Evolutionary conservation across 1,140 invertebrate genomes (phyloP).

Genomic region (Leptinotarsa texana): DNA sequence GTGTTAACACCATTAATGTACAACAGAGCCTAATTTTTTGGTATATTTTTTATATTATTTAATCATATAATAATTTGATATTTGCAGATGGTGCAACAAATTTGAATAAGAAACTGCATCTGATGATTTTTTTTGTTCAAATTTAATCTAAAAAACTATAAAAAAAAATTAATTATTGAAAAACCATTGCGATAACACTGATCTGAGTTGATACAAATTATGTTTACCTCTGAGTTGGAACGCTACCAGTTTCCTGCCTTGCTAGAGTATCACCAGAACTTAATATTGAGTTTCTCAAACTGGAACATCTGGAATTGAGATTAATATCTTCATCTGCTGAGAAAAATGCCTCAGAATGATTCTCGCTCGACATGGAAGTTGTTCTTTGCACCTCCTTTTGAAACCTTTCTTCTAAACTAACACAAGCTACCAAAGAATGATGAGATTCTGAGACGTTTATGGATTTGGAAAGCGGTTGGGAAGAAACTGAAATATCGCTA

Average conservation of each 20-base stretch:
- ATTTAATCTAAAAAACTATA: neutral
- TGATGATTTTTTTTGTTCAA: too few species aligned
- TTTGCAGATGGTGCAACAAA: too few species aligned
- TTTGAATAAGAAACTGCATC: too few species aligned
- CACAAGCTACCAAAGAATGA: conserved; percentile 58
- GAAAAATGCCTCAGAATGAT: conserved; percentile 88
- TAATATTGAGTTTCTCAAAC: conserved; percentile 67
- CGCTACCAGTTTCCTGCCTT: conserved; percentile 55
- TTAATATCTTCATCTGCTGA: conserved; percentile 84
- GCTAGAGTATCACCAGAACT: conserved; percentile 57
- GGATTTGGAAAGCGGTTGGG: conserved; percentile 31
- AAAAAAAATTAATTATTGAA: conserved; percentile 10
- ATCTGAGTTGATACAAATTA: too few species aligned
- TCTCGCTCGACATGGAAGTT: conserved; percentile 84
- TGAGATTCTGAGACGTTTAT: conserved; percentile 58
- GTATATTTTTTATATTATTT: too few species aligned
- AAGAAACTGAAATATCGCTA: conserved; percentile 31
- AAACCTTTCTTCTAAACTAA: conserved; percentile 57
- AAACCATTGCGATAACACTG: too few species aligned
- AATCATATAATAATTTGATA: too few species aligned
- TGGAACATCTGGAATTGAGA: conserved; percentile 66
- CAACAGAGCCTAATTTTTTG: too few species aligned
- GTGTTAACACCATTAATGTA: too few species aligned
- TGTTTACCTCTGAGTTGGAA: conserved; percentile 37
- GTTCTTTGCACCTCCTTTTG: conserved; percentile 72